Evolutionary conservation across 1,140 invertebrate genomes (phyloP), one percentile per base, ranked within the genome.

Genomic region (Micrasema longulum): DNA sequence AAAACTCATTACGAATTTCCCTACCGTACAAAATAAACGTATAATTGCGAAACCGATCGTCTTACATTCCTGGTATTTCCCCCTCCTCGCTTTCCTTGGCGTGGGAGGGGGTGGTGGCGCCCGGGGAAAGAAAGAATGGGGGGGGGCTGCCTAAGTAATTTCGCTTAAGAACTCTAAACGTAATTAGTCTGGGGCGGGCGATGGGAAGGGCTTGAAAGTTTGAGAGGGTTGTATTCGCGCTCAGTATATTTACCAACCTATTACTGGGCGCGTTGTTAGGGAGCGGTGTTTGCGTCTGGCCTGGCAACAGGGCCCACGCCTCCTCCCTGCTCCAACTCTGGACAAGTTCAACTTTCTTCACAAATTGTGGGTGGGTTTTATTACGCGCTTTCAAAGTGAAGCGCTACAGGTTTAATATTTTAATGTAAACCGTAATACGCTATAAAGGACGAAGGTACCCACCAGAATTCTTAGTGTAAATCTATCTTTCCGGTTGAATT

Each of bases 111-210:
- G 78, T 79, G 80, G 83, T 80, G 82, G 75, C 36, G 14, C 67
- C 76, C 77, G 16, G 31, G 22, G 71, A 63, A 26, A 63, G 77
- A 71, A 73, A 26, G 31, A 35, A 16, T 10, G 10, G 26, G 53
- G 53, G 74, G 80, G 81, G 83, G 82, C 50, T 82, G 82, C 81
- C 84, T 85, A 84, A 85, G 84, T 85, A 85, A 85, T 85, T 85
- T 85, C 82, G 83, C 84, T 85, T 85, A 85, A 85, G 84, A 85
- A 85, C 84, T 85, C 84, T 85, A 85, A 85, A 85, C 84, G 84
- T 85, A 85, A 85, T 85, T 85, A 85, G 84, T 85, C 82, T 85
- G 84, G 84, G 84, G 83, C 82, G 82, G 83, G 84, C 83, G 82
- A 84, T 84, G 84, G 84, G 83, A 85, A 85, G 84, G 84, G 83